Percentiles rank a stretch among this genome's conserved stretches.
Evolutionary conservation across 2,113 vertebrate species (phyloP).

Genomic region (Jaculus jaculus): DNA sequence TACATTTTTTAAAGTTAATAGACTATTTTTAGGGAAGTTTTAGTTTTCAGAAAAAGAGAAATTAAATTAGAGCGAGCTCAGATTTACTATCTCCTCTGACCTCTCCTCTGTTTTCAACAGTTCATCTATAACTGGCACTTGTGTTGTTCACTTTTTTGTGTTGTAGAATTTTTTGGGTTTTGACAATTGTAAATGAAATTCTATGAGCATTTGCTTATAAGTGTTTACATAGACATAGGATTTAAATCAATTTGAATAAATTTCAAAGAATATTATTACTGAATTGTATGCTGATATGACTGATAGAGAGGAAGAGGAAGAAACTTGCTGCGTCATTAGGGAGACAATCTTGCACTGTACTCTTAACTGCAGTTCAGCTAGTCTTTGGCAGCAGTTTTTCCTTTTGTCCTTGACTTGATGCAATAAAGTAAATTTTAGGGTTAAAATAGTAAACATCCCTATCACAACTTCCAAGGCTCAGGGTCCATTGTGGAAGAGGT

Average conservation of each 20-base stretch:
- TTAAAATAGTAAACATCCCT: no score
- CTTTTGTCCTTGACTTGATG: no score
- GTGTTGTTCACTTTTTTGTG: neutral
- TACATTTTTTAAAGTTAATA: no score
- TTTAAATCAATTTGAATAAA: neutral
- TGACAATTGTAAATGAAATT: neutral
- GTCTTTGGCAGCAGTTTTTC: no score
- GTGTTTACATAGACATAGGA: neutral
- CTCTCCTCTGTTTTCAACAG: neutral
- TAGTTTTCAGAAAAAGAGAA: neutral
- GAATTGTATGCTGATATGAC: neutral
- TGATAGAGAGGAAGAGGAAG: no score
- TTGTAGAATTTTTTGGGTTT: neutral
- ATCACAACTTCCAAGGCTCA: no score
- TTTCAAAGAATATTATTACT: neutral
- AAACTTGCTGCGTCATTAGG: no score
- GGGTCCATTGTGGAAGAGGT: no score
- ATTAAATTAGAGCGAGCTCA: neutral
- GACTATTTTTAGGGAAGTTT: neutral
- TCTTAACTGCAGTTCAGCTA: no score
- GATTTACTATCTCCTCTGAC: neutral
- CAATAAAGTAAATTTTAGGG: no score
- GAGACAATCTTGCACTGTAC: no score
- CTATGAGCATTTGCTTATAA: neutral
- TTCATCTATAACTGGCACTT: neutral